Conservation (phyloP, 2,113 vertebrate genomes). For the Mormyrus lacerda region DNA sequence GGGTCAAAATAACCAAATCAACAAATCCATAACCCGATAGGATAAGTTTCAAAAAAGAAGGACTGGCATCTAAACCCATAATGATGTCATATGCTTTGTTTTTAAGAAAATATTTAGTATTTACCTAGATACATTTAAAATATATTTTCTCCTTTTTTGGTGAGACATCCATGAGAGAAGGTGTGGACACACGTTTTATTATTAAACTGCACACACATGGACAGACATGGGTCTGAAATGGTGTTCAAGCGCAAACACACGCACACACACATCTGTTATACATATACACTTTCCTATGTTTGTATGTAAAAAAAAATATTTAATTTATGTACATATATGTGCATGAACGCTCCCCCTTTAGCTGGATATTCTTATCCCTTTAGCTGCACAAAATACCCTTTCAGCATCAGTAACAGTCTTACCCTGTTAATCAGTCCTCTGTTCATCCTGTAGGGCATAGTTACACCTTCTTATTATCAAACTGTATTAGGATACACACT, state of each 20-base stretch:
- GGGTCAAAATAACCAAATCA: slow-evolving; percentile 34
- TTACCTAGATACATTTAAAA: slow-evolving; percentile 16
- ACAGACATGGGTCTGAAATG: slow-evolving; percentile 6
- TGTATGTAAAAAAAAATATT: slow-evolving; percentile 41
- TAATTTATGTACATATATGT: slow-evolving; percentile 43
- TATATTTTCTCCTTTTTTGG: slow-evolving; percentile 10
- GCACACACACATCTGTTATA: slow-evolving; percentile 3
- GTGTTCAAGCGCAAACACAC: not conserved
- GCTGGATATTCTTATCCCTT: not conserved
- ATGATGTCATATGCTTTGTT: not conserved
- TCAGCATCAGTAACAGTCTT: not conserved
- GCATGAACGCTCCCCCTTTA: not conserved
- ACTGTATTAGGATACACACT: not conserved
- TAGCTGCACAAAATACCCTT: not conserved
- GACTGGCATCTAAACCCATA: slow-evolving; percentile 26
- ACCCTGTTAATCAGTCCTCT: not conserved
- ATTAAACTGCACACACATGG: slow-evolving; percentile 11
- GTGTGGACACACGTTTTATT: not conserved
- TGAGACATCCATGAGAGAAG: slow-evolving; percentile 14
- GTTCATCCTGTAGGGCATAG: not conserved
- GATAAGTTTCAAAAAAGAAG: slow-evolving; percentile 7
- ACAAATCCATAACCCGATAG: slow-evolving; percentile 25
- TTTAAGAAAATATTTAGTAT: slow-evolving; percentile 26
- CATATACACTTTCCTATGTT: not conserved
- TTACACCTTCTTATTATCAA: not conserved